phyloP scores from a whole-genome alignment of 2,888 invertebrate species.

The Portevinia maculata region DNA sequence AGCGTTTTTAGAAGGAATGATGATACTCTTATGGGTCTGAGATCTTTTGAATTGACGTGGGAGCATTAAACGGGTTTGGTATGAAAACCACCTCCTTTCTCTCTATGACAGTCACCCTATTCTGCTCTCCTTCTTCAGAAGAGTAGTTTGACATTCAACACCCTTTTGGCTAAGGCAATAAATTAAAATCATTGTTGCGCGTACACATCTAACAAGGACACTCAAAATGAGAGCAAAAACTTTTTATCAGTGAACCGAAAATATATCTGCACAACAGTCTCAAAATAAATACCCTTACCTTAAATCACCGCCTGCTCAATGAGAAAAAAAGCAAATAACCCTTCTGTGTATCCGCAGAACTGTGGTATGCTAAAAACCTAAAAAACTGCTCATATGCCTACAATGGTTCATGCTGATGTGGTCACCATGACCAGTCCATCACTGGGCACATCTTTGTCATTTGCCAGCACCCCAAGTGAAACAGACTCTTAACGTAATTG shows the following conservation, averaged over 20 bases:
- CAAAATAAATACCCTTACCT: constrained; percentile 19
- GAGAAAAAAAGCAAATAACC: constrained; percentile 1
- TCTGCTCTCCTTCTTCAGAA: too few relatives aligned
- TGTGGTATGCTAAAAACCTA: constrained; percentile 7
- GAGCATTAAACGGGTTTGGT: too few relatives aligned
- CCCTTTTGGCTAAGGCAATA: constrained; percentile 13
- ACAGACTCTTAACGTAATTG: constrained; percentile 64
- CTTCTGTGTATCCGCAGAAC: constrained; percentile 11
- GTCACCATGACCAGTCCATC: constrained; percentile 16
- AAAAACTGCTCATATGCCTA: constrained; percentile 25
- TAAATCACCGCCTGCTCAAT: constrained; percentile 37
- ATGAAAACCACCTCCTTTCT: too few relatives aligned
- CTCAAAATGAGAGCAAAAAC: constrained; percentile 35
- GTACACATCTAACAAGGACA: constrained; percentile 31
- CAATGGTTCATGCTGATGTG: constrained; percentile 43
- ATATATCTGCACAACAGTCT: constrained; percentile 5
- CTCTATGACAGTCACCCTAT: too few relatives aligned
- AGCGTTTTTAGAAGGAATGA: too few relatives aligned
- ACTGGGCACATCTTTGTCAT: constrained; percentile 24
- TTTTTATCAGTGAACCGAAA: constrained; percentile 53
- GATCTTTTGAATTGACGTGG: too few relatives aligned
- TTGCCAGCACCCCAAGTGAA: constrained; percentile 36
- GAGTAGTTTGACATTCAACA: too few relatives aligned
- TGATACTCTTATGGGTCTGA: too few relatives aligned
- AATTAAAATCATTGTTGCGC: constrained; percentile 49